phyloP scores from a whole-genome alignment of 2,888 invertebrate species.

The Drosophila parthenogenetica region DNA sequence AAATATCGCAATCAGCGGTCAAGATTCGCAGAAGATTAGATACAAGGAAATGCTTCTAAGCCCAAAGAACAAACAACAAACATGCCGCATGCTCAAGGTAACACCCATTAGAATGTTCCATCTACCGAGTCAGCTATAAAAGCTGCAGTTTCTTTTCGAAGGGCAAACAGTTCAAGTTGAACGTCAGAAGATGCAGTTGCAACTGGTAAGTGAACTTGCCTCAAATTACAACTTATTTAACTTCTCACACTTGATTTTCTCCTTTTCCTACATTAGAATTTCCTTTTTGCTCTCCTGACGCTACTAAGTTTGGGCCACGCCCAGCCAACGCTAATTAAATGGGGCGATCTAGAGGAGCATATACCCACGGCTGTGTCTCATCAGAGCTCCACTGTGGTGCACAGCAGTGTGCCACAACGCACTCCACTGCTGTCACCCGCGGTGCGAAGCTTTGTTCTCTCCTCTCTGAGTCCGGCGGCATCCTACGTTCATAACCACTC shows the following conservation, averaged over 20 bases:
- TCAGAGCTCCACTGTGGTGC: conserved; percentile 86
- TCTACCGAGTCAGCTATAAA: conserved; percentile 38
- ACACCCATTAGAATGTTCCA: conserved; percentile 39
- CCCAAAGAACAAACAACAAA: conserved; percentile 4
- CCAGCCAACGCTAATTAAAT: conserved; percentile 50
- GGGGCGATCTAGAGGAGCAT: conserved; percentile 71
- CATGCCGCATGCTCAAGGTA: conserved; percentile 43
- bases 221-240: background rate
- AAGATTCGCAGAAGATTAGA: conserved; percentile 42
- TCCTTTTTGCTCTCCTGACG: background rate
- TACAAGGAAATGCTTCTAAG: background rate
- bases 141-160: conserved; percentile 17
- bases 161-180: conserved; percentile 38
- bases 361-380: conserved; percentile 84
- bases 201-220: conserved; percentile 34
- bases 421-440: conserved; percentile 36
- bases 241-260: background rate
- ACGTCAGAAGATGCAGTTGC: conserved; percentile 42
- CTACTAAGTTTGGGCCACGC: conserved; percentile 20
- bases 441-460: conserved; percentile 31
- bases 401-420: conserved; percentile 79
- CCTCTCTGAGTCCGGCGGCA: conserved; percentile 8
- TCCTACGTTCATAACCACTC: conserved; percentile 13
- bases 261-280: conserved; percentile 4
- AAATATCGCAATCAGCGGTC: conserved; percentile 51